phyloP scores from a whole-genome alignment of 2,797 vertebrate genomes.

The Chiloscyllium punctatum region DNA sequence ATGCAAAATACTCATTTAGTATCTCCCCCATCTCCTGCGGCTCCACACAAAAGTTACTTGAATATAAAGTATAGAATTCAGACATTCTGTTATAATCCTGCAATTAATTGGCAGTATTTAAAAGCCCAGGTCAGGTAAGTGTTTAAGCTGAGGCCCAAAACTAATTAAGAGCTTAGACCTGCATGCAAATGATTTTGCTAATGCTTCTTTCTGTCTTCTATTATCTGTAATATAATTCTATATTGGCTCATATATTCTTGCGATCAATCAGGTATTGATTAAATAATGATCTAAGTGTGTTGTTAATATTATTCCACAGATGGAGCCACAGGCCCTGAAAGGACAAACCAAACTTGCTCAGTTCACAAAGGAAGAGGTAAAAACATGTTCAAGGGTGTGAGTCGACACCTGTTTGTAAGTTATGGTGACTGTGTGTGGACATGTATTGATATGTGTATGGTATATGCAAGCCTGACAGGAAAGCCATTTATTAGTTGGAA shows the following conservation, averaged over 20 bases:
- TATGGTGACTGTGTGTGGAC: not conserved
- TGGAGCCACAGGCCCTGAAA: not conserved
- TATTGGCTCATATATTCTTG: not conserved
- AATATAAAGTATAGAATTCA: not conserved
- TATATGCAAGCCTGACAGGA: not conserved
- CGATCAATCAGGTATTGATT: not conserved
- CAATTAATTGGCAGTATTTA: not conserved
- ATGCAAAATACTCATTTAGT: too few relatives aligned
- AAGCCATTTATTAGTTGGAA: not conserved
- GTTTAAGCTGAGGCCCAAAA: too few relatives aligned
- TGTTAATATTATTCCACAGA: conserved; percentile 8
- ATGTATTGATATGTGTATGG: not conserved
- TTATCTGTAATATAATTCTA: too few relatives aligned
- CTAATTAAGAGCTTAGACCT: not conserved
- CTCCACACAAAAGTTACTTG: not conserved
- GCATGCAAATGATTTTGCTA: too few relatives aligned
- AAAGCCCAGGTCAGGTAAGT: not conserved
- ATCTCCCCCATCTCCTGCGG: too few relatives aligned
- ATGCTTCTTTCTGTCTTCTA: not conserved
- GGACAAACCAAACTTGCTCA: not conserved
- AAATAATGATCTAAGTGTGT: not conserved
- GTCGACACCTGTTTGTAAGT: not conserved
- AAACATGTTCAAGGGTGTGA: not conserved
- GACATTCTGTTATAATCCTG: not conserved
- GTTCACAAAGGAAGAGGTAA: conserved; percentile 16